phyloP scores from a whole-genome alignment of 2,113 vertebrate genomes.

The Nibea coibor region DNA sequence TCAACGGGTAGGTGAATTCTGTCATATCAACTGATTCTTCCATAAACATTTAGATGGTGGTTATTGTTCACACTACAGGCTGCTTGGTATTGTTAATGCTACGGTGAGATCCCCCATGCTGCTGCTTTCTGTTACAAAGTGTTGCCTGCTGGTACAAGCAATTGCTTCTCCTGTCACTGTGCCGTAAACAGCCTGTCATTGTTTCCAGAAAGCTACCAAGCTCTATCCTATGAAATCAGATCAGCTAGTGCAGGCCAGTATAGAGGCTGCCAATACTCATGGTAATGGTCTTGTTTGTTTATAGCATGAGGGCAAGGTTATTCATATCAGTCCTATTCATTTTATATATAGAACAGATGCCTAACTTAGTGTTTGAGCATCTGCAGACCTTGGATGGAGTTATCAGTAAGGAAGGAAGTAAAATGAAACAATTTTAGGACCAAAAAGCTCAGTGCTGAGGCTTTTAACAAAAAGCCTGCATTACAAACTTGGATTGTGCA shows the following conservation, averaged over 20 bases:
- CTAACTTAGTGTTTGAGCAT: not conserved
- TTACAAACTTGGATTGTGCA: too few relatives aligned
- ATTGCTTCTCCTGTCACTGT: not conserved
- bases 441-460: too few relatives aligned
- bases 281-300: not conserved
- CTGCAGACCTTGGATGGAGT: not conserved
- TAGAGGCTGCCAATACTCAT: not conserved
- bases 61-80: not conserved
- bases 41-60: not conserved
- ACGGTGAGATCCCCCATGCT: not conserved
- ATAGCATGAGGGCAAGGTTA: not conserved
- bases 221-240: not conserved
- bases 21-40: not conserved
- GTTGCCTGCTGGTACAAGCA: not conserved
- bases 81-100: not conserved
- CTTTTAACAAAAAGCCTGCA: too few relatives aligned
- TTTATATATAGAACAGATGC: not conserved
- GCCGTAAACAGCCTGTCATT: not conserved
- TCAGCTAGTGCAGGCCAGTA: not conserved
- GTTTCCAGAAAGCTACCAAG: not conserved
- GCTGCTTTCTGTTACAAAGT: not conserved
- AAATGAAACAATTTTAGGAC: not conserved
- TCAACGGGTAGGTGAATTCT: conserved; percentile 84
- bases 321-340: not conserved
- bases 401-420: not conserved